phyloP scores from a whole-genome alignment of 2,113 vertebrate species.

The Petrocephalus zakoni region DNA sequence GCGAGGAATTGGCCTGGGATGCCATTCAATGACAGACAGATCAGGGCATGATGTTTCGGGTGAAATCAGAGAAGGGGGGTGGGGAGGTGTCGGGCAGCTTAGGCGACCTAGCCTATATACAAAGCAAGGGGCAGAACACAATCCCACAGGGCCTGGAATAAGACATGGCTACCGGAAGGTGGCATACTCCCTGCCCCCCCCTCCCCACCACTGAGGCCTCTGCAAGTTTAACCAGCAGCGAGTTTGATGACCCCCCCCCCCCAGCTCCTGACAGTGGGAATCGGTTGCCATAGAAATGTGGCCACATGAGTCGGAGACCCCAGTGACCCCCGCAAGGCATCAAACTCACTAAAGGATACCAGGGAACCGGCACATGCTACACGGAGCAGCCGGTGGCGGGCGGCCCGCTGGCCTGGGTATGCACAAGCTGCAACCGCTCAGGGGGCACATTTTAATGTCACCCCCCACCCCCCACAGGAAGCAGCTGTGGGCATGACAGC shows the following conservation, averaged over 20 bases:
- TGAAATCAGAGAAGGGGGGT: neutral
- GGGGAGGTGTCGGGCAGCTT: neutral
- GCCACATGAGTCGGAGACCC: neutral
- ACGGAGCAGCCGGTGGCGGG: neutral
- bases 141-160: neutral
- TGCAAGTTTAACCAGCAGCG: slow-evolving; percentile 51
- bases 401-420: neutral
- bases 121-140: neutral
- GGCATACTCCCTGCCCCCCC: slow-evolving; percentile 32
- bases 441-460: neutral
- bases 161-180: neutral
- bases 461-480: neutral
- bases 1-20: slow-evolving; percentile 43
- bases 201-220: slow-evolving; percentile 35
- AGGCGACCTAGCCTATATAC: neutral
- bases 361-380: neutral
- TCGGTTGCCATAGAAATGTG: neutral
- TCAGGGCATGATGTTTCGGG: slow-evolving; percentile 20
- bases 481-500: slow-evolving; percentile 44
- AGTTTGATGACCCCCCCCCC: slow-evolving; percentile 34
- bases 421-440: neutral
- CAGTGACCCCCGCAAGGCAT: neutral
- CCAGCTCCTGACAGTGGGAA: slow-evolving; percentile 18
- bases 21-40: slow-evolving; percentile 40
- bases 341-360: neutral